These are phyloP conservation scores for Mormyrus lacerda DNA, from an alignment of 2,113 vertebrate genomes.

Conservation along the genomic window DNA sequence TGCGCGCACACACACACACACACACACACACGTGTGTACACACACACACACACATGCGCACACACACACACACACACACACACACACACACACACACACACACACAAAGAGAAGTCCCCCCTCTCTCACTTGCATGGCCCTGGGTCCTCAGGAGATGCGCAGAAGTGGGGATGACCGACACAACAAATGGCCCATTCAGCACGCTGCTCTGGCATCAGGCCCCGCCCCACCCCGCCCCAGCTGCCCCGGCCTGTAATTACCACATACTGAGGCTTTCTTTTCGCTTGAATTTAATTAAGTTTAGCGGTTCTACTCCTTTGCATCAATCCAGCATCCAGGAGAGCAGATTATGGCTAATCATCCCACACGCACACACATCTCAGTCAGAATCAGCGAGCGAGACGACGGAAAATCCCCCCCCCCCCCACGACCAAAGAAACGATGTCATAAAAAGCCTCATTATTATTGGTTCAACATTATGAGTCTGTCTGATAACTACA, in stretches of 20 bases:
- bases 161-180: neutral
- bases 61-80: neutral
- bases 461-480: neutral
- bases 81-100: neutral
- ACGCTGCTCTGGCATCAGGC: slow-evolving; percentile 5
- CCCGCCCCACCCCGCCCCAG: slow-evolving; percentile 16
- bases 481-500: neutral
- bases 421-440: neutral
- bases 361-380: neutral
- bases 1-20: neutral
- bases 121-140: neutral
- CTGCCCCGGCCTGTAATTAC: slow-evolving; percentile 21
- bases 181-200: neutral
- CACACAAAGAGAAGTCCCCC: neutral
- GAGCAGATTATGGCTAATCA: neutral
- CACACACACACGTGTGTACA: neutral
- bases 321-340: neutral
- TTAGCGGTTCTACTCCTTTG: neutral
- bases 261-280: slow-evolving; percentile 12
- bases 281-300: slow-evolving; percentile 8
- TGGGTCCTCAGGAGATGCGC: neutral
- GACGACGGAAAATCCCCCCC: neutral
- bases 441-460: neutral
- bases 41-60: too few relatives aligned
- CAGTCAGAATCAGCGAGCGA: neutral